Evolutionary conservation across 2,888 invertebrate genomes (phyloP), one percentile per base, ranked within the genome.

Genomic region (Pherbina coryleti): DNA sequence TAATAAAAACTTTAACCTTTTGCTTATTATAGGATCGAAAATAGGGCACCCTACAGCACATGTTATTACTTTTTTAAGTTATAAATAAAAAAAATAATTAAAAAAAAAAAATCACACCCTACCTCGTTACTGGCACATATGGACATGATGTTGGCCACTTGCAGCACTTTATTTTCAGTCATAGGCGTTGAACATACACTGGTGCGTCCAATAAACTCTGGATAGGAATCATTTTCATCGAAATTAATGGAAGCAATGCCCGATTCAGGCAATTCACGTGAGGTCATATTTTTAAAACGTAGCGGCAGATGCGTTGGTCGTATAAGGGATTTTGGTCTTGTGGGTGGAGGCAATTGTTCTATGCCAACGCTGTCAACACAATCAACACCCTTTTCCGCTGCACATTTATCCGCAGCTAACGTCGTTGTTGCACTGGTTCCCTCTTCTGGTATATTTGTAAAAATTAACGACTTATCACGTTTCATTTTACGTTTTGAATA

Each of bases 361-460:
- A 67, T 31, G 9, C 31, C 53, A 55, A 64, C 71, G 55, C 73
- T 74, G 22, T 60, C 14, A 17, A 17, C 8, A n/a, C 31, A 17
- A 19, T 17, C 53, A 19, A 2, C 22, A n/a, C 25, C 8, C 25
- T 17, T 62, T 37, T 4, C 44, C 49, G n/a, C 22, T 25, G 70
- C 9, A 17, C n/a, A 14, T 77, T 77, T 5, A 7, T 67, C 37
- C 2, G 8, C 73, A 0, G 64, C 62, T 7, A 70, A 19, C 34
- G 55, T 4, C 19, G 37, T 19, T 22, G 71, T 83, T 72, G 73
- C 79, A 22, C 75, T 62, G 62, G 74, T 78, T 57, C 82, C 84
- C 76, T 96, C 96, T 90, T 96, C 96, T 1, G 95, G 95, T 72
- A 96, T 96, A 5, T 95, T 94, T 0, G 95, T 95, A 85, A 96